Percentiles rank a stretch among this genome's conserved stretches.
These are phyloP conservation scores for Limnephilus lunatus DNA, from an alignment of 2,888 invertebrate species.

Conservation along the genomic window DNA sequence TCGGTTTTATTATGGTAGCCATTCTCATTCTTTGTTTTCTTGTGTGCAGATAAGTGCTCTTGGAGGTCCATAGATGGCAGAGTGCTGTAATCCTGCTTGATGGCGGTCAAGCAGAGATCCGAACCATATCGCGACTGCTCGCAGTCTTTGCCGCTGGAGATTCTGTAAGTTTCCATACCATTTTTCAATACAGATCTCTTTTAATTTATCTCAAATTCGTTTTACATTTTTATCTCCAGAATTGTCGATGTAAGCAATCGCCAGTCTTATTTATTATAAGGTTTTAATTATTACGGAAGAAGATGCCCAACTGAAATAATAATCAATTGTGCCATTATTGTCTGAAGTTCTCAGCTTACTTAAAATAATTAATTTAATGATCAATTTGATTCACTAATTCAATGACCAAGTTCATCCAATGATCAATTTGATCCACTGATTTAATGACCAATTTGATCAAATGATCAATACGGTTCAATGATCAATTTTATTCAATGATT, in stretches of 20 bases:
- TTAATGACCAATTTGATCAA: too few relatives aligned
- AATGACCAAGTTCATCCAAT: too few relatives aligned
- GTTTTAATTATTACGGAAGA: too few relatives aligned
- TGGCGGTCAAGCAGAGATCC: conserved; percentile 66
- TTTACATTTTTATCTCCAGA: neutral
- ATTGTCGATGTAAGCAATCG: neutral
- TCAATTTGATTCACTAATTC: too few relatives aligned
- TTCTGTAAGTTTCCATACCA: conserved; percentile 72
- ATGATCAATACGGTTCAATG: too few relatives aligned
- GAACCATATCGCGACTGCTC: conserved; percentile 76
- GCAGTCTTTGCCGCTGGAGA: conserved; percentile 76
- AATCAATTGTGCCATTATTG: too few relatives aligned
- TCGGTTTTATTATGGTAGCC: neutral
- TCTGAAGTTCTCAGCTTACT: too few relatives aligned
- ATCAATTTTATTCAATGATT: too few relatives aligned
- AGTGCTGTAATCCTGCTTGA: conserved; percentile 50
- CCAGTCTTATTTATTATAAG: too few relatives aligned
- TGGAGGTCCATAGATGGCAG: conserved; percentile 55
- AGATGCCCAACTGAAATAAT: too few relatives aligned
- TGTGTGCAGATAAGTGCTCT: conserved; percentile 48
- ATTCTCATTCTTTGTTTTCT: conserved; percentile 9
- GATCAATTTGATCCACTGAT: too few relatives aligned
- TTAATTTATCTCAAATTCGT: neutral
- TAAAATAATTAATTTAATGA: too few relatives aligned
- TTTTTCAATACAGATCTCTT: neutral